Conservation (phyloP, 2,797 vertebrate species). For the Bradypodion pumilum region DNA sequence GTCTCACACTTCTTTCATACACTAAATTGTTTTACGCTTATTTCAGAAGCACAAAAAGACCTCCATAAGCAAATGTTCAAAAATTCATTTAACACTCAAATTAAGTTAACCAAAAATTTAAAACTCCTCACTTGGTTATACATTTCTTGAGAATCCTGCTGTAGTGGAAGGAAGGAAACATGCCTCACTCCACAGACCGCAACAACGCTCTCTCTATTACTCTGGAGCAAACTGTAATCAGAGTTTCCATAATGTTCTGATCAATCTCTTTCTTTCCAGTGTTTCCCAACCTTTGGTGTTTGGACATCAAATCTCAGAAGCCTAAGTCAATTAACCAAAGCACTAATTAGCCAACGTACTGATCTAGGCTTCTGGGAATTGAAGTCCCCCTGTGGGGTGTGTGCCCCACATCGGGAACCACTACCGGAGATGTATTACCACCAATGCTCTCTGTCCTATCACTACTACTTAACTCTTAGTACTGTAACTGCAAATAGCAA, state of each 20-base stretch:
- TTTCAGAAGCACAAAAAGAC: not conserved
- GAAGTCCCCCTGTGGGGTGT: too few species aligned
- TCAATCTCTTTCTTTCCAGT: not conserved
- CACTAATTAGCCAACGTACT: too few species aligned
- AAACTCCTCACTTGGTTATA: not conserved
- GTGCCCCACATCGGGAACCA: too few species aligned
- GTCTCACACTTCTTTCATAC: too few species aligned
- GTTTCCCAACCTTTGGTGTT: too few species aligned
- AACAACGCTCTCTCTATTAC: not conserved
- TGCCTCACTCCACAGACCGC: not conserved
- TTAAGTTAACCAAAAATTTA: not conserved
- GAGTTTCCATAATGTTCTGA: not conserved
- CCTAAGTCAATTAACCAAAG: too few species aligned
- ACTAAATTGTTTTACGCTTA: not conserved
- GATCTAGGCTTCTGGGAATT: too few species aligned
- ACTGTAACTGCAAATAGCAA: not conserved
- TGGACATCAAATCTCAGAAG: too few species aligned
- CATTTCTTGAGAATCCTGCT: slow-evolving; percentile 6
- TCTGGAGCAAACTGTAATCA: not conserved
- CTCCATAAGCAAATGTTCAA: not conserved
- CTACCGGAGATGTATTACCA: not conserved
- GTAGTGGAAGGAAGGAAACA: not conserved
- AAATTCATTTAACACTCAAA: not conserved
- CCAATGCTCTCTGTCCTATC: not conserved
- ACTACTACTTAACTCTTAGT: not conserved